Evolutionary conservation across 2,113 vertebrate species (phyloP).

Genomic region (Eublepharis macularius): DNA sequence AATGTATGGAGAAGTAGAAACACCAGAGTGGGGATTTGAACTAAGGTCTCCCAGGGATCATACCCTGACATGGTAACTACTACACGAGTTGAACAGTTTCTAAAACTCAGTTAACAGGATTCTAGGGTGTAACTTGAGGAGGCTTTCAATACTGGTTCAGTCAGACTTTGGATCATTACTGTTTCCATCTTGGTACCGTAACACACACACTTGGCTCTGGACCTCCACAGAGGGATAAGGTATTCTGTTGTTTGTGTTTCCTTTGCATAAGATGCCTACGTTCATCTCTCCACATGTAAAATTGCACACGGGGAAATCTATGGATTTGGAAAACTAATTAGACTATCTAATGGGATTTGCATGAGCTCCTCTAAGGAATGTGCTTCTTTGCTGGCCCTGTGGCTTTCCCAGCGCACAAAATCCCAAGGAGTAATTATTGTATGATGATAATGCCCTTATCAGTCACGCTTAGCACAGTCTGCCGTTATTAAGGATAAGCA

Average conservation of each 20-base stretch:
- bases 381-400: slow-evolving; percentile 50
- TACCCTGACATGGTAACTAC: no score
- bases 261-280: slow-evolving; percentile 52
- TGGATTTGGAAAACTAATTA: slow-evolving; percentile 76
- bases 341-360: slow-evolving; percentile 71
- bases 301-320: slow-evolving; percentile 57
- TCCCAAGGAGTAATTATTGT: slow-evolving; percentile 43
- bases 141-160: neutral
- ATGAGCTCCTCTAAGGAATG: slow-evolving; percentile 72
- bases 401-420: slow-evolving; percentile 33
- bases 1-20: no score
- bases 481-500: slow-evolving; percentile 13
- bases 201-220: neutral
- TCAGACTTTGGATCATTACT: neutral
- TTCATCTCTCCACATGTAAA: slow-evolving; percentile 32
- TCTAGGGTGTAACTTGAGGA: neutral
- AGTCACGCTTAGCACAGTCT: slow-evolving; percentile 8
- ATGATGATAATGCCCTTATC: slow-evolving; percentile 12
- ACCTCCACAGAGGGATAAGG: slow-evolving; percentile 36
- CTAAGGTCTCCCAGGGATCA: no score
- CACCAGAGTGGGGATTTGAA: no score
- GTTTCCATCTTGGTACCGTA: neutral
- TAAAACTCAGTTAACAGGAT: neutral
- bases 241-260: slow-evolving; percentile 44
- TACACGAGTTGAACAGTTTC: neutral